These are phyloP conservation scores for Drosophila neocordata DNA, from an alignment of 1,140 invertebrate species.

Conservation along the genomic window DNA sequence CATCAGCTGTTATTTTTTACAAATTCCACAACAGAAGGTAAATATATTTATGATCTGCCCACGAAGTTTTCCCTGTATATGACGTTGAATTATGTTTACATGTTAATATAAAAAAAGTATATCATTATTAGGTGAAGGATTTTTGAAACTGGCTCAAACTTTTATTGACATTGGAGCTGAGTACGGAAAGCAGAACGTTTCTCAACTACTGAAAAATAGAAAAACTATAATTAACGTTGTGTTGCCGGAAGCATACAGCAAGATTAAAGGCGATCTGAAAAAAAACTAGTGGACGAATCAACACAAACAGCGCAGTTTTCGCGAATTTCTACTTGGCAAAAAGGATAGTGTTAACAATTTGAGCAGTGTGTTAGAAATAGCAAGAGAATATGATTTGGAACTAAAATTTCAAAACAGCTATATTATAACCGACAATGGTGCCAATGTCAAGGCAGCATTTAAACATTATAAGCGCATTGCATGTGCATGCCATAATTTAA, in stretches of 20 bases:
- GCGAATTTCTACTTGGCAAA: slow-evolving; percentile 15
- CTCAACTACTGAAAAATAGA: slow-evolving; percentile 11
- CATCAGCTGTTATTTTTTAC: slow-evolving; percentile 14
- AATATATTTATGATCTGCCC: slow-evolving; percentile 7
- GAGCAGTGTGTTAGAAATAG: slow-evolving; percentile 16
- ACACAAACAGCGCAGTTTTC: not conserved
- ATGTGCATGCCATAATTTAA: slow-evolving; percentile 27
- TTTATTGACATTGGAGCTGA: slow-evolving; percentile 15
- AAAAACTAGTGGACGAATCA: slow-evolving; percentile 9
- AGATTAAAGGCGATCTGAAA: slow-evolving; percentile 14
- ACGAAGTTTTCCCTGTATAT: not conserved
- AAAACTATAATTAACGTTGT: slow-evolving; percentile 6
- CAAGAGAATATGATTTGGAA: slow-evolving; percentile 21
- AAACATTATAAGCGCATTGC: slow-evolving; percentile 26
- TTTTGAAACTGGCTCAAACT: slow-evolving; percentile 16
- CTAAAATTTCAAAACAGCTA: slow-evolving; percentile 10
- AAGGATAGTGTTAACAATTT: slow-evolving; percentile 17
- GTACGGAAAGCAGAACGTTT: slow-evolving; percentile 11
- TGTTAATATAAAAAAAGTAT: slow-evolving; percentile 20
- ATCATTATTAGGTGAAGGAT: slow-evolving; percentile 20
- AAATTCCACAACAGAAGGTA: slow-evolving; percentile 19
- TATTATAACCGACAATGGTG: slow-evolving; percentile 24
- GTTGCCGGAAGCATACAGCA: slow-evolving; percentile 12
- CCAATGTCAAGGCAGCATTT: slow-evolving; percentile 22
- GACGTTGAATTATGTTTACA: slow-evolving; percentile 13